phyloP scores from a whole-genome alignment of 2,113 vertebrate genomes.

The Macrotus californicus region DNA sequence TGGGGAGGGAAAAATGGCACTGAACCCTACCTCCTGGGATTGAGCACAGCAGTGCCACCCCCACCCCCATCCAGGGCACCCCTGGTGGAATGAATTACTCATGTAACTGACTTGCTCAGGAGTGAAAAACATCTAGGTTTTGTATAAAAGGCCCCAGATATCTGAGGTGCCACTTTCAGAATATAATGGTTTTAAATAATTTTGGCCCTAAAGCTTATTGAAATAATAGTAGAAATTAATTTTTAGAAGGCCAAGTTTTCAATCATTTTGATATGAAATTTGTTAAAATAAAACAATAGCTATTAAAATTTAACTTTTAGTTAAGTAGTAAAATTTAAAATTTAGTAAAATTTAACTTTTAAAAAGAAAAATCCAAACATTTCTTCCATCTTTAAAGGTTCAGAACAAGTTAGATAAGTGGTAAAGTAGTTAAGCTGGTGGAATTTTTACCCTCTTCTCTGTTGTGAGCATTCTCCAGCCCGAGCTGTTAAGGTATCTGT shows the following conservation, averaged over 20 bases:
- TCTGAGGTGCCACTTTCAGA: not conserved
- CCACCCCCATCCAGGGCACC: not conserved
- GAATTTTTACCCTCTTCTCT: not conserved
- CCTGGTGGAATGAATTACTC: not conserved
- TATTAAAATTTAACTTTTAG: not conserved
- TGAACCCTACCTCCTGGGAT: not conserved
- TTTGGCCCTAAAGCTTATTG: slow-evolving; percentile 6
- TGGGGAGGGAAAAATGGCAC: not conserved
- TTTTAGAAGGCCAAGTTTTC: not conserved
- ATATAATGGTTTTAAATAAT: not conserved
- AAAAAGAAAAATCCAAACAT: not conserved
- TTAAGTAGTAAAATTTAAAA: too few relatives aligned
- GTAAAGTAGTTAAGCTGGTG: not conserved
- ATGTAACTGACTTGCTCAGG: not conserved
- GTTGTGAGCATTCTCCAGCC: not conserved
- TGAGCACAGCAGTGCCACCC: not conserved
- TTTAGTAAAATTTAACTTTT: not conserved
- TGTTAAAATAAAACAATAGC: slow-evolving; percentile 21
- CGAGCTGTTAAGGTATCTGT: not conserved
- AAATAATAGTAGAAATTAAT: not conserved
- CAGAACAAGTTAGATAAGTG: not conserved
- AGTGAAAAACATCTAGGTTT: slow-evolving; percentile 34
- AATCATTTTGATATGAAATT: not conserved
- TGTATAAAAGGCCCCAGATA: not conserved
- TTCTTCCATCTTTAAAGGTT: slow-evolving; percentile 21